Evolutionary conservation across 1,140 invertebrate species (phyloP), one percentile per base, ranked within the genome.

Genomic region (Drosophila prosaltans): DNA sequence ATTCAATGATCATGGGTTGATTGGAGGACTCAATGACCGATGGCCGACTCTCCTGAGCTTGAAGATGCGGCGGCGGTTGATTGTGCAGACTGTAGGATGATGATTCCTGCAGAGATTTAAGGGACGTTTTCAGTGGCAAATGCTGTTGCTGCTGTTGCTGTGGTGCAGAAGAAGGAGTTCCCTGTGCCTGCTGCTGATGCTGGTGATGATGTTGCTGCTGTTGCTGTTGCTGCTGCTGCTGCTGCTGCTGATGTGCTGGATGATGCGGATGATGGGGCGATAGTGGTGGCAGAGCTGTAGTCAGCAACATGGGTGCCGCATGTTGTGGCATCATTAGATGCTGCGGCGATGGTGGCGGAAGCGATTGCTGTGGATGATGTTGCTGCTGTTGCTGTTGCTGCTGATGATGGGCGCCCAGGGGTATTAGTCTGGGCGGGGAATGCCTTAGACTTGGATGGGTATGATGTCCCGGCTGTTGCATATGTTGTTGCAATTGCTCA

Each of bases 1-100:
- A 97, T 93, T 97, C 96, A 80, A 97, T 97, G 79, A 97, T 96
- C 93, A 97, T 96, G 32, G 96, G 96, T 91, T 97, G 96, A 76
- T 94, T 97, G 80, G 84, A 96, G 45, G 96, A 96, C 93, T 97
- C 96, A 92, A 97, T 97, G 60, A 97, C 96, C 80, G 95, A 96
- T 39, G 96, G 96, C 41, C 96, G 93, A 36, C 95, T 94, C 83
- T 96, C 96, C 72, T 94, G 94, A 40, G 94, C 77, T 73, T 93
- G 93, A 28, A 85, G 81, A 61, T 81, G 81, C 73, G 93, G 93
- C 0, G 63, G 45, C 45, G 45, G 45, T 5, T 51, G 45, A 26
- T 51, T 51, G 21, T 51, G 45, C 21, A 51, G 57, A 40, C 57
- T 62, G 24, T 39, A 39, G 78, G 88, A 57, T 80, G 89, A 66